phyloP scores from a whole-genome alignment of 1,140 invertebrate genomes.

The Pseudomyrmex pallidus region DNA sequence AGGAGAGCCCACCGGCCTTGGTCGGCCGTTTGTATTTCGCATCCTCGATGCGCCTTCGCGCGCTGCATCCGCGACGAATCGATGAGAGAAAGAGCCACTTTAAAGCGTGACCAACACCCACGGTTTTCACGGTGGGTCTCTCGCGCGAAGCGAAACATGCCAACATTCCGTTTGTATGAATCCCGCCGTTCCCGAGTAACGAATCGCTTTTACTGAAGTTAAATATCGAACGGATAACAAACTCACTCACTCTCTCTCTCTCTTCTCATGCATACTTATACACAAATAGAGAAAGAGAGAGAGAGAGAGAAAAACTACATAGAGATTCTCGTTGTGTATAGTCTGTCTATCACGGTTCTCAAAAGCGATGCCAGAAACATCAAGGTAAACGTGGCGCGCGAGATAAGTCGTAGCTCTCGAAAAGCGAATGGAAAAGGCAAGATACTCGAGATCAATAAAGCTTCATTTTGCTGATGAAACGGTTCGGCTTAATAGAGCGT shows the following conservation, averaged over 20 bases:
- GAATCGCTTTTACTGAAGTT: constrained; percentile 32
- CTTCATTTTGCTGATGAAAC: constrained; percentile 33
- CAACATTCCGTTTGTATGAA: constrained; percentile 44
- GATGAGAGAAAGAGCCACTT: constrained; percentile 48
- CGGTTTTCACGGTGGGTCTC: constrained; percentile 43
- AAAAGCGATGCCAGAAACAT: constrained; percentile 21
- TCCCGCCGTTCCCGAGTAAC: constrained; percentile 39
- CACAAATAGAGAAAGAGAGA: too few species aligned
- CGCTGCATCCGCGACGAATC: constrained; percentile 38
- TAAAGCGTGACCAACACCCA: constrained; percentile 39
- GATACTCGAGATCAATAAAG: constrained; percentile 38
- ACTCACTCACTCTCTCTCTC: background rate
- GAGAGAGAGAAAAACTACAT: too few species aligned
- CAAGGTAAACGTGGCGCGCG: constrained; percentile 21
- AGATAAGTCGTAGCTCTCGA: constrained; percentile 38
- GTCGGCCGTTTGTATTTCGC: constrained; percentile 65
- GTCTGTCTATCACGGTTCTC: background rate
- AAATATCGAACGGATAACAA: constrained; percentile 38
- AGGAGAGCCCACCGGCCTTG: constrained; percentile 51
- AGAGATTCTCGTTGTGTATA: background rate
- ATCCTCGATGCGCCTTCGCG: constrained; percentile 46
- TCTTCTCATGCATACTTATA: too few species aligned
- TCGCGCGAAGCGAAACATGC: constrained; percentile 23
- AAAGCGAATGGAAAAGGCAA: constrained; percentile 38
- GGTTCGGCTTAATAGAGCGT: constrained; percentile 40